Base-by-base conservation (phyloP, 1,140 invertebrate species). In the Drosophila grimshawi region DNA sequence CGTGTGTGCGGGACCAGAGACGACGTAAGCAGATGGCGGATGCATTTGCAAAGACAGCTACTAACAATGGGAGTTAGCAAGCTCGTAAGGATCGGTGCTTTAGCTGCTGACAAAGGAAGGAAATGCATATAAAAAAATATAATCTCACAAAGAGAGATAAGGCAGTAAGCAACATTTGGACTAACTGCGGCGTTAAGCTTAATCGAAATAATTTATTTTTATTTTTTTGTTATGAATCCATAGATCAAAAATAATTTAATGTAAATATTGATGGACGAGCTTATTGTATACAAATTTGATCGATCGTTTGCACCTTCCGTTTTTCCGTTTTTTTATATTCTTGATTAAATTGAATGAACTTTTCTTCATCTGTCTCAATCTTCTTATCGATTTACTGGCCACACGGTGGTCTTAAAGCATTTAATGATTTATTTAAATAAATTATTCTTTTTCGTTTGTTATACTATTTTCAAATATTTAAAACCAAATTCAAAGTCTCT, bases 11-110 rank as follows among this genome's bases (percentile, higher is more conserved):
- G 39, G 39, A n/a, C 2, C 33, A 29, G 11, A 11, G 37, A 35
- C 3, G 1, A 48, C 6, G 45, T 11, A 43, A 43, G 35, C 55
- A 57, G 55, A 37, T 45, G 39, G 55, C 55, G 29, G 5, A 27
- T 46, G 33, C 30, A 52, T 49, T 62, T 62, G 33, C 19, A 39
- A 39, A 33, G 46, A 49, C 60, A 62, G 46, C 60, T 49, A 53
- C 61, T 43, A 64, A 64, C 61, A 64, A 64, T 53, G 48, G 49
- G 35, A 10, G 32, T 62, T 62, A 62, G 51, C 46, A 62, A 27
- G 32, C 11, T 10, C 8, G 43, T 57, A 45, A 43, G 11, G 29
- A n/a, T 43, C 27, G 29, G 1, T 7, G n/a, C 19, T n/a, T 27
- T 30, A 56, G 39, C 39, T 43, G 39, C 39, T 43, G 8, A 56